Percentiles rank a stretch among this genome's conserved stretches.
Conservation (phyloP, 2,888 invertebrate species). For the Luperina nickerlii region DNA sequence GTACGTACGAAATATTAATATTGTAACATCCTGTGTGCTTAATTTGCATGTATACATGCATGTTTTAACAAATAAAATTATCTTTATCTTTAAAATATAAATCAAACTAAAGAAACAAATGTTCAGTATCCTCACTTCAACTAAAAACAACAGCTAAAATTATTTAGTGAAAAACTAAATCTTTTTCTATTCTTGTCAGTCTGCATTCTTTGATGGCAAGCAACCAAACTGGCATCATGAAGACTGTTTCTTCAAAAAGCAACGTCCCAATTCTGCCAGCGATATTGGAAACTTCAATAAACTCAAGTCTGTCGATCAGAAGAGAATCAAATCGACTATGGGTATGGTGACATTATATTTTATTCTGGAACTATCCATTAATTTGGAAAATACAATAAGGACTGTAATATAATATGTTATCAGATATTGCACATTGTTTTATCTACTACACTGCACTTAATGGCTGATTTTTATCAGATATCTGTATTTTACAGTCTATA, state of each 20-base stretch:
- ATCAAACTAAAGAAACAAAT: neutral
- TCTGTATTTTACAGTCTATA: neutral
- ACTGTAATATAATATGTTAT: neutral
- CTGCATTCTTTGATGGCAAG: slow-evolving; percentile 96
- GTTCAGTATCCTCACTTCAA: neutral
- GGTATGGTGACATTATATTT: slow-evolving; percentile 84
- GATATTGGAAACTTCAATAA: slow-evolving; percentile 95
- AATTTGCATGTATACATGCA: too few species aligned
- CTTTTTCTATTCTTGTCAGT: slow-evolving; percentile 88
- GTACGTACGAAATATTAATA: too few species aligned
- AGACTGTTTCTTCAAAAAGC: slow-evolving; percentile 96
- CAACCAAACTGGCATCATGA: slow-evolving; percentile 97
- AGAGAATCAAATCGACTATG: slow-evolving; percentile 92
- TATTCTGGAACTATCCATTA: neutral
- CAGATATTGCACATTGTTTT: neutral
- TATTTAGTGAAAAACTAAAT: neutral
- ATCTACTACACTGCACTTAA: neutral
- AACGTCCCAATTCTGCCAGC: slow-evolving; percentile 92
- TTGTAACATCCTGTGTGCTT: too few species aligned
- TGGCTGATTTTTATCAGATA: neutral
- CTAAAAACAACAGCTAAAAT: neutral
- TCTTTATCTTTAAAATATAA: neutral
- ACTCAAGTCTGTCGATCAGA: slow-evolving; percentile 95
- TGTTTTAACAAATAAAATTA: too few species aligned
- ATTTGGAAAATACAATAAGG: neutral